Conservation (phyloP, 2,888 invertebrate genomes). For the Tridacna gigas region DNA sequence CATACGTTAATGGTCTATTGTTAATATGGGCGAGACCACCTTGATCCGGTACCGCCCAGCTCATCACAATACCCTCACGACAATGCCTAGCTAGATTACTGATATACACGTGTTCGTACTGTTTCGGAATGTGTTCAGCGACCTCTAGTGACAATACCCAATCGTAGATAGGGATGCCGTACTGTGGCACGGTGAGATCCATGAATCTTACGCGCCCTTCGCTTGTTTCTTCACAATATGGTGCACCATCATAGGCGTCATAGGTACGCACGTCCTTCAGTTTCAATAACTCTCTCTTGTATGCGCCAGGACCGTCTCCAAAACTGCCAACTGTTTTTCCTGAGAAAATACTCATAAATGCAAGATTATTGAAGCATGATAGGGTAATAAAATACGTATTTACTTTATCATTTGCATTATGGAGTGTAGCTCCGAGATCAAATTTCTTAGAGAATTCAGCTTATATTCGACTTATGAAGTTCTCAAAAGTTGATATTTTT, state of each 20-base stretch:
- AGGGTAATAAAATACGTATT: too few species aligned
- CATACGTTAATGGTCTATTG: conserved; percentile 59
- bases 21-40: conserved; percentile 66
- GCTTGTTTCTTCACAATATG: conserved; percentile 64
- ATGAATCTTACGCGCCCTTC: conserved; percentile 66
- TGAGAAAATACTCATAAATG: conserved; percentile 17
- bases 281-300: conserved; percentile 63
- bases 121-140: conserved; percentile 70
- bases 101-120: conserved; percentile 63
- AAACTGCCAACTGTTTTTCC: conserved; percentile 67
- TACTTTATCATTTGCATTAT: too few species aligned
- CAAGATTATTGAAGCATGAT: too few species aligned
- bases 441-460: too few species aligned
- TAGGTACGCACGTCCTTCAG: conserved; percentile 50
- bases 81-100: conserved; percentile 67
- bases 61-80: conserved; percentile 64
- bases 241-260: conserved; percentile 71
- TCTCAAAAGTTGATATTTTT: too few species aligned
- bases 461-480: too few species aligned
- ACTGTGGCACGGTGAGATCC: conserved; percentile 71
- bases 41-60: conserved; percentile 70
- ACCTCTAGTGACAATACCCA: conserved; percentile 71
- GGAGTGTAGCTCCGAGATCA: too few species aligned
- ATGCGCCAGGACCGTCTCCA: conserved; percentile 70
- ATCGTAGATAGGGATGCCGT: conserved; percentile 66